Base-by-base conservation (phyloP, 1,140 invertebrate genomes). In the Fopius arisanus region DNA sequence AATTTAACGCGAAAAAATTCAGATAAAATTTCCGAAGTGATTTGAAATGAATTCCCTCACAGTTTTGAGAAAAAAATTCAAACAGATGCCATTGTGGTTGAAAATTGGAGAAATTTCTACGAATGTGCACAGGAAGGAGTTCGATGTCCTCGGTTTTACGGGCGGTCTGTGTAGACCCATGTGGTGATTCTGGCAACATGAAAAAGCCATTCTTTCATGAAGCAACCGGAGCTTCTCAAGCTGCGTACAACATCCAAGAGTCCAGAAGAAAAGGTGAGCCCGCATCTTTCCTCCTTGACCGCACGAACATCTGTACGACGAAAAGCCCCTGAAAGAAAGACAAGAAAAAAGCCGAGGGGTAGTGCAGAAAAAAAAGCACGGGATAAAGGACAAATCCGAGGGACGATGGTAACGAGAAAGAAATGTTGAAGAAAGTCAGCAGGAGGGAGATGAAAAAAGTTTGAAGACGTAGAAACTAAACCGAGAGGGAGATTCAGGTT, bases 141-240 rank as follows among this genome's bases (percentile, higher is more conserved):
- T 59, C 54, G 23, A 59, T 59, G 54, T 59, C 54, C 14, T 23
- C 26, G 54, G 23, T 21, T 33, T 48, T 54, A 69, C 28, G 40
- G 40, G 67, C 2, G 40, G 41, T 29, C 41, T 51, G 23, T 43
- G 28, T 54, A 16, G 21, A 43, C 37, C 21, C 33, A 12, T 67
- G 37, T 7, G 75, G 75, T 76, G 78, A 78, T 75, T 80, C 77
- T 78, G 78, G 68, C 78, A 81, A 86, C 84, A 84, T 77, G 83
- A 78, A 85, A 85, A 85, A 83, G 82, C 82, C 84, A 85, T 85
- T 85, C 79, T 85, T 82, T 79, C 73, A 80, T 81, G 78, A 81
- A 75, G 67, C 51, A 59, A 26, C 54, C 54, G 54, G 19, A 28
- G 7, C 54, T 23, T 59, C 54, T 59, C 54, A 28, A 69, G 33